Evolutionary conservation across 2,888 invertebrate genomes (phyloP).

Genomic region (Caenorhabditis sp.): DNA sequence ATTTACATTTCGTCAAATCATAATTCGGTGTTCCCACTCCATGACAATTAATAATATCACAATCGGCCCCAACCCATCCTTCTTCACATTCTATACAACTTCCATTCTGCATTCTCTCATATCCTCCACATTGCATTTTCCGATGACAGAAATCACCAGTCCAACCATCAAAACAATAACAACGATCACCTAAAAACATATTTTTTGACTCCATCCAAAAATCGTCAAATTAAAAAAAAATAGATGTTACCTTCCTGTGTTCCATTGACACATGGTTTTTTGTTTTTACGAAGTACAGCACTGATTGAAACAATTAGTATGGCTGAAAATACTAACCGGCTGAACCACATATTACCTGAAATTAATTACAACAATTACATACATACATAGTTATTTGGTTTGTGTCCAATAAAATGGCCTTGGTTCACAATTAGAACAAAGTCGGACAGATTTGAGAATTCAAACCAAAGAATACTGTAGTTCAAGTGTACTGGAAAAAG

Average conservation of each 20-base stretch:
- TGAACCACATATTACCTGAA: constrained; percentile 21
- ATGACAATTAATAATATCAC: constrained; percentile 50
- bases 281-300: constrained; percentile 34
- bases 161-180: constrained; percentile 48
- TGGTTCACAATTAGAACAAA: no score
- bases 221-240: neutral
- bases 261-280: constrained; percentile 47
- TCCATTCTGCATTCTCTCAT: constrained; percentile 38
- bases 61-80: constrained; percentile 50
- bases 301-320: constrained; percentile 32
- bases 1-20: constrained; percentile 44
- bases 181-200: constrained; percentile 46
- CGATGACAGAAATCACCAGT: constrained; percentile 50
- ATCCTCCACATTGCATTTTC: constrained; percentile 47
- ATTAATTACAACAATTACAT: neutral
- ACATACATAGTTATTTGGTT: no score
- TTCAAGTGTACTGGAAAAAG: no score
- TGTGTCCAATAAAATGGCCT: no score
- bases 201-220: no score
- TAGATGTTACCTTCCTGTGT: constrained; percentile 33
- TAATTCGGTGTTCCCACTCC: constrained; percentile 46
- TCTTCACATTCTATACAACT: constrained; percentile 43
- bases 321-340: constrained; percentile 11
- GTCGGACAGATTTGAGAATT: no score
- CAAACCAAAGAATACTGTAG: no score